A percentile compares a stretch with the other conserved stretches of the same genome.
phyloP scores from a whole-genome alignment of 1,140 invertebrate genomes.

The Callitettix versicolor region DNA sequence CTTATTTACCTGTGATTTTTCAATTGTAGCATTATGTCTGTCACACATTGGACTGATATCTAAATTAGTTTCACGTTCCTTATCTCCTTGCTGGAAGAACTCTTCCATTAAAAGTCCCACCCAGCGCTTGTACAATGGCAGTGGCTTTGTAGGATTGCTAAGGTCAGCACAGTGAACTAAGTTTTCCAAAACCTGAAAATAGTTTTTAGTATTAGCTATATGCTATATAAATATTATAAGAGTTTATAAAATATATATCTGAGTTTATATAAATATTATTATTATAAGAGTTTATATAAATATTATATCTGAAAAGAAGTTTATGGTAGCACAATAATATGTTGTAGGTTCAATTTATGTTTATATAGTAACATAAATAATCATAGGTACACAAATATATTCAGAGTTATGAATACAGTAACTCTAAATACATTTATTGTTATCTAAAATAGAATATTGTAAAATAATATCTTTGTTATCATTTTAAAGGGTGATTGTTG shows the following conservation, averaged over 20 bases:
- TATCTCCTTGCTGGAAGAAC: slow-evolving; percentile 93
- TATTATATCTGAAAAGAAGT: too few species aligned
- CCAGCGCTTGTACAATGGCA: slow-evolving; percentile 87
- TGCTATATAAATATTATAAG: neutral
- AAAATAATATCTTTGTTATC: too few species aligned
- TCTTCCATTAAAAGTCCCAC: slow-evolving; percentile 91
- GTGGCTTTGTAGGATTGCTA: slow-evolving; percentile 97
- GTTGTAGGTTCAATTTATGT: too few species aligned
- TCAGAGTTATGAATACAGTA: too few species aligned
- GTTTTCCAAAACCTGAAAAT: slow-evolving; percentile 84
- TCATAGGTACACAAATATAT: too few species aligned
- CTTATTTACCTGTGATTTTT: slow-evolving; percentile 88
- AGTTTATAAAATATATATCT: neutral
- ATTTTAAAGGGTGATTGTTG: too few species aligned
- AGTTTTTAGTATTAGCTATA: neutral
- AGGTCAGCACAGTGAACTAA: slow-evolving; percentile 98
- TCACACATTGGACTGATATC: slow-evolving; percentile 98
- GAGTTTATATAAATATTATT: too few species aligned
- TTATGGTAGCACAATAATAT: too few species aligned
- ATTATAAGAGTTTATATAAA: too few species aligned
- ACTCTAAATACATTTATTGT: too few species aligned
- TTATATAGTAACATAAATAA: too few species aligned
- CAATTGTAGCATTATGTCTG: slow-evolving; percentile 86
- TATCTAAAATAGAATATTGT: too few species aligned
- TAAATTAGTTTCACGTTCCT: slow-evolving; percentile 82